Evolutionary conservation across 1,140 invertebrate species (phyloP), one percentile per base, ranked within the genome.

Genomic region (Platyura marginata): DNA sequence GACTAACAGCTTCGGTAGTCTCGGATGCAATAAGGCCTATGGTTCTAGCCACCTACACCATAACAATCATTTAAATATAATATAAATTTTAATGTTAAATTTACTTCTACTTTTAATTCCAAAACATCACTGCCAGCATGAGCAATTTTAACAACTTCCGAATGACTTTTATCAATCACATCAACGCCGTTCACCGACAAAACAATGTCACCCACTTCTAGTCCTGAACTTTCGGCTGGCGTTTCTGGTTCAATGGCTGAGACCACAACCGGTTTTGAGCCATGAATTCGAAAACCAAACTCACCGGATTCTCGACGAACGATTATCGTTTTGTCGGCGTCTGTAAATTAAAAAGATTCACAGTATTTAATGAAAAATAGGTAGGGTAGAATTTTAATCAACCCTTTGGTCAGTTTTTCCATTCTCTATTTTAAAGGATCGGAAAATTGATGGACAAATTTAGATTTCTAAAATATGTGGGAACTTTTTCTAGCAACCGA

Each of bases 281-380:
- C 91, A 51, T 94, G 86, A 50, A 97, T 93, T 38, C 92, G 74
- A 55, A 97, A 93, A 10, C 93, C 93, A 61, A 94, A 96, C 55
- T 94, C 91, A 8, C 83, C 85, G 15, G 81, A 81, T 43, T 83
- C 75, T 35, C 83, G 73, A 47, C 73, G 74, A 1, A 91, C 81
- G 33, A 82, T 69, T 13, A 92, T 79, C 21, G 75, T 81, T 59
- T 89, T 88, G 60, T 90, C 84, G 56, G 81, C 81, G 57, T 87
- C 86, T 90, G 68, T 25, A 66, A 68, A 38, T 42, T 50, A 43
- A 56, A 48, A 36, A 29, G n/a, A n/a, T n/a, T n/a, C n/a, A n/a
- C n/a, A n/a, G n/a, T n/a, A n/a, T n/a, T n/a, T n/a, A n/a, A n/a
- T n/a, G n/a, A n/a, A n/a, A n/a, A n/a, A n/a, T n/a, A n/a, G n/a